A percentile compares a stretch with the other conserved stretches of the same genome.
These are phyloP conservation scores for Steatocranus sp. DNA, from an alignment of 2,797 vertebrate species.

Conservation along the genomic window DNA sequence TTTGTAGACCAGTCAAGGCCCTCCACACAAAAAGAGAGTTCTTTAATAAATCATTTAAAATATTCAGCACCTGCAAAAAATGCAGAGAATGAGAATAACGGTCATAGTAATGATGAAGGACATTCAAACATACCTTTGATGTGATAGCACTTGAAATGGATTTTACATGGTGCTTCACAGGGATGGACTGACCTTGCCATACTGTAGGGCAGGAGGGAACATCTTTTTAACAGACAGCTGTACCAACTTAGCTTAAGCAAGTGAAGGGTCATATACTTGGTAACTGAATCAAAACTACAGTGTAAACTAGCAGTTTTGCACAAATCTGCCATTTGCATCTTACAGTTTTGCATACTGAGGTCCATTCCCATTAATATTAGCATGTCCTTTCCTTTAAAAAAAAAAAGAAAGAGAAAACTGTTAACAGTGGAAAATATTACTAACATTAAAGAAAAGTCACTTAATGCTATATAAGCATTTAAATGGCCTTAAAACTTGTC, in stretches of 20 bases:
- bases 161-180: neutral
- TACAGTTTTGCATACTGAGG: neutral
- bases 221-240: fast-evolving
- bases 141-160: neutral
- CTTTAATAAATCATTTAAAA: neutral
- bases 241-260: neutral
- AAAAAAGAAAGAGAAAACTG: neutral
- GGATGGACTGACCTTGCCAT: neutral
- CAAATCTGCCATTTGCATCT: neutral
- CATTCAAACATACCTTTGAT: neutral
- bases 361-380: neutral
- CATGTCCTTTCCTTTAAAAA: fast-evolving
- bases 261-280: neutral
- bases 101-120: neutral
- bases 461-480: neutral
- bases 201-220: neutral
- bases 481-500: neutral
- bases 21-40: neutral
- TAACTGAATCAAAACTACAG: neutral
- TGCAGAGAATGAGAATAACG: neutral
- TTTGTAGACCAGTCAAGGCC: neutral
- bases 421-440: neutral
- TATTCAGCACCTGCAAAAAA: neutral
- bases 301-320: neutral
- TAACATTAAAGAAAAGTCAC: neutral